Percentiles rank a stretch among this genome's conserved stretches.
Evolutionary conservation across 2,888 invertebrate species (phyloP).

Genomic region (Lycaena phlaeas): DNA sequence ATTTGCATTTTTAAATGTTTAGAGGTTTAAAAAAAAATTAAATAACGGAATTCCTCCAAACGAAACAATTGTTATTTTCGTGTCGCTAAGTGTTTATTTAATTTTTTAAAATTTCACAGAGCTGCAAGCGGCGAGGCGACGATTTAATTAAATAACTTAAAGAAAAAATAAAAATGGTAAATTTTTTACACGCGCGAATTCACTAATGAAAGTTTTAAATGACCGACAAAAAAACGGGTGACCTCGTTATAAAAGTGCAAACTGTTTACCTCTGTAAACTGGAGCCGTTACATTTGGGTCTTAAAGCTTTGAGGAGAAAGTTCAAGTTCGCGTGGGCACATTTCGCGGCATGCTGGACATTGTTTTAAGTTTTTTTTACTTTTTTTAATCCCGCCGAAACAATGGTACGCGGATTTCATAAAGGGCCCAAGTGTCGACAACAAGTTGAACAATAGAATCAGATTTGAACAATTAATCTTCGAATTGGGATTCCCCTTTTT

Average conservation of each 20-base stretch:
- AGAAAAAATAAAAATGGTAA: conserved; percentile 49
- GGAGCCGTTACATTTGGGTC: conserved; percentile 14
- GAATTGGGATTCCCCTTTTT: conserved; percentile 40
- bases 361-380: conserved; percentile 42
- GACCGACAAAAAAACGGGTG: conserved; percentile 53
- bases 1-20: too few relatives aligned
- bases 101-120: not conserved
- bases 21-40: too few relatives aligned
- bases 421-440: conserved; percentile 55
- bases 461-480: conserved; percentile 63
- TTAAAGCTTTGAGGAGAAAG: conserved; percentile 12
- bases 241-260: conserved; percentile 58
- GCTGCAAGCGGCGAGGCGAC: conserved; percentile 13
- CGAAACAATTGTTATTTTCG: conserved; percentile 1
- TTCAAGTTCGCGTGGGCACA: conserved; percentile 11
- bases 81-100: conserved; percentile 2
- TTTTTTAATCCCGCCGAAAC: conserved; percentile 60
- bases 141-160: conserved; percentile 40
- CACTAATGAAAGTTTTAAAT: conserved; percentile 70
- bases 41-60: not conserved
- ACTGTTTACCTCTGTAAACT: conserved; percentile 28
- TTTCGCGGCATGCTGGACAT: conserved; percentile 12
- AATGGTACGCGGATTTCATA: conserved; percentile 58
- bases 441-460: conserved; percentile 47
- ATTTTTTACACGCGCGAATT: conserved; percentile 48